Conservation (phyloP, 2,113 vertebrate species). For the Porphyrio hochstetteri region DNA sequence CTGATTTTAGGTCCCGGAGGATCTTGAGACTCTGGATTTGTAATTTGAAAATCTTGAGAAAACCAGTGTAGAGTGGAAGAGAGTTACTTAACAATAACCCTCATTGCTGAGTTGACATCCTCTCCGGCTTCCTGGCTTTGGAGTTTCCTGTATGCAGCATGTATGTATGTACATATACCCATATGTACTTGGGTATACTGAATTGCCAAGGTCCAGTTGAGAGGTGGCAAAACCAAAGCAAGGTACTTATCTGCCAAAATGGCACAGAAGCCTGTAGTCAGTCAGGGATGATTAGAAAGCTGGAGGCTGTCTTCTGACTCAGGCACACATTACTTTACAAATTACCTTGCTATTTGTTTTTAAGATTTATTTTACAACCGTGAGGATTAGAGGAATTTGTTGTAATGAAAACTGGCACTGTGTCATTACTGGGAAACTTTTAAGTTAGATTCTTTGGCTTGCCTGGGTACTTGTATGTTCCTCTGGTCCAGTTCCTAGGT, state of each 20-base stretch:
- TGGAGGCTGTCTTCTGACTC: slow-evolving; percentile 30
- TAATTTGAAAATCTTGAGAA: background rate
- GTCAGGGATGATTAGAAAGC: background rate
- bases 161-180: no score
- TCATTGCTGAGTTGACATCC: background rate
- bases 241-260: background rate
- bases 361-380: slow-evolving; percentile 37
- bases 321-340: slow-evolving; percentile 22
- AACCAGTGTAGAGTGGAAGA: background rate
- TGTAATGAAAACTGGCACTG: slow-evolving; percentile 35
- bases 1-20: background rate
- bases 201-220: background rate
- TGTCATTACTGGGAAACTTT: background rate
- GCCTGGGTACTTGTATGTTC: background rate
- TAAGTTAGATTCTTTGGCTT: slow-evolving; percentile 7
- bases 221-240: background rate
- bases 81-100: background rate
- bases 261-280: background rate
- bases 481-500: background rate
- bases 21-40: background rate
- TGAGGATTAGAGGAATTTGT: slow-evolving; percentile 50
- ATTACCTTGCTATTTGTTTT: slow-evolving; percentile 27
- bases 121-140: background rate
- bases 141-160: background rate
- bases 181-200: background rate